Evolutionary conservation across 2,797 vertebrate genomes (phyloP), one percentile per base, ranked within the genome.

Genomic region (Heliangelus exortis): DNA sequence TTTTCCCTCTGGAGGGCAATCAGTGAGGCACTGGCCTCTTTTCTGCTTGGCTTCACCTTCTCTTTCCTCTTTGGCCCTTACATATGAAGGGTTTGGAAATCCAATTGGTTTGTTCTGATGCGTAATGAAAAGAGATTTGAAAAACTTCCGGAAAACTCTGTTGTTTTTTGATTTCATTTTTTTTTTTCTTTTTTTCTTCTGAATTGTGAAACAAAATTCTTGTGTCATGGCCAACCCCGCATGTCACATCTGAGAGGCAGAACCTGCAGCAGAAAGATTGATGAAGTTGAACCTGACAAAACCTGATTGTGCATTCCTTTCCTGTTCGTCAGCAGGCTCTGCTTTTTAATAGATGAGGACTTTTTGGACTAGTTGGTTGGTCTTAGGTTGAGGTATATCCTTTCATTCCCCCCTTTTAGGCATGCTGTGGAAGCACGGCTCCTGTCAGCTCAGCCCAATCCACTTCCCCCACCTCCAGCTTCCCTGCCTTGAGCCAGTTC

Each of bases 221-320:
- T 90, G 81, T 71, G 90, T 67, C 0, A 0, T 71, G 53, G 88
- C 84, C 84, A 77, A 36, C 23, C 53, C 71, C 31, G 28, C 2
- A 1, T 68, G 72, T 66, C 72, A 65, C 91, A 95, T 96, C 75
- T 83, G 79, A 96, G 94, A 92, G 85, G 77, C 29, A 87, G 81
- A 90, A 93, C 81, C 81, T 96, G 87, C 69, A 77, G 36, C 47
- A 93, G 80, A 96, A 96, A 95, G 97, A 92, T 21, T 6, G 76
- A 96, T 84, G 63, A 82, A 93, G 65, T 97, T 71, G 55, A 82
- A 93, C 90, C 88, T 86, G 91, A 96, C 87, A 81, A 97, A 95
- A 96, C 76, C 74, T 93, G 94, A 95, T 81, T 87, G 75, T 57
- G 45, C 87, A 91, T 96, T 96, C 96, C 93, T 96, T 95, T 87